Conservation (phyloP, 2,888 invertebrate species). For the Ectemnius cavifrons region DNA sequence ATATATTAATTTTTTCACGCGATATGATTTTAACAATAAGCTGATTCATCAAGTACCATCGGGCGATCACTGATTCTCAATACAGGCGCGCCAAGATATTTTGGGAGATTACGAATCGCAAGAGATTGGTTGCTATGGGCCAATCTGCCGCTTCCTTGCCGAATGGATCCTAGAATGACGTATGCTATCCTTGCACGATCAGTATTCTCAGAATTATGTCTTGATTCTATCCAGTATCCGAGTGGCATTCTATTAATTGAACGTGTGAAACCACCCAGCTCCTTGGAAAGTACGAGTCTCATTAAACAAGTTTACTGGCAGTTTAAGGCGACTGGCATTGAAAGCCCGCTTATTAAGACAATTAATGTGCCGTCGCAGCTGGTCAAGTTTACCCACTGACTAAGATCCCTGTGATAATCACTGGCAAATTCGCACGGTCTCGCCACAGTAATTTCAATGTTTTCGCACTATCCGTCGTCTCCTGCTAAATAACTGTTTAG, state of each 20-base stretch:
- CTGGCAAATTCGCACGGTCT: conserved; percentile 12
- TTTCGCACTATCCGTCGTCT: conserved; percentile 8
- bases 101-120: not conserved
- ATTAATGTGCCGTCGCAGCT: conserved; percentile 21
- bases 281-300: conserved; percentile 16
- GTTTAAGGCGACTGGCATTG: conserved; percentile 3
- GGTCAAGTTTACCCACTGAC: not conserved
- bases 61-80: not conserved
- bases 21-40: not conserved
- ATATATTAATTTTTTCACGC: too few species aligned
- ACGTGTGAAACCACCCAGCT: conserved; percentile 16
- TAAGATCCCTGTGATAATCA: conserved; percentile 1
- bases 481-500: conserved; percentile 19
- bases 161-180: conserved; percentile 21
- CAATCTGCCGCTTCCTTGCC: conserved; percentile 7
- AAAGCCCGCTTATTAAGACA: conserved; percentile 10
- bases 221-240: not conserved
- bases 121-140: conserved; percentile 3
- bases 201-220: conserved; percentile 35
- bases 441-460: conserved; percentile 18
- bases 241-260: conserved; percentile 15
- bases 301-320: conserved; percentile 28
- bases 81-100: not conserved
- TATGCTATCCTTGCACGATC: conserved; percentile 19
- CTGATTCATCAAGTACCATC: not conserved